Evolutionary conservation across 2,797 vertebrate genomes (phyloP).

Genomic region (Tokudaia muenninki): DNA sequence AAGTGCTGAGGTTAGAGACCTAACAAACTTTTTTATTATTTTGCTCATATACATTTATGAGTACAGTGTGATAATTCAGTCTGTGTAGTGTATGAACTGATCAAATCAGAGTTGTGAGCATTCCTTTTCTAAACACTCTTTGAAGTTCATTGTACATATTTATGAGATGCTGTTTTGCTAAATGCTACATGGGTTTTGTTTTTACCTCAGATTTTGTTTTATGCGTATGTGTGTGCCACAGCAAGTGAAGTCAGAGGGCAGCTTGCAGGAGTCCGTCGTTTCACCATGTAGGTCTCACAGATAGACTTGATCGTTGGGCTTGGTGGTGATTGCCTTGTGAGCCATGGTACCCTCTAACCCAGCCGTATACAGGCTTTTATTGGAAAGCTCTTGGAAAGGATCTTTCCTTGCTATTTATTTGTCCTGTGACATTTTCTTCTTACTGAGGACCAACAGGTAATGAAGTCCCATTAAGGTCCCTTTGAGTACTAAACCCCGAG

Average conservation of each 20-base stretch:
- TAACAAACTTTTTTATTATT: neutral
- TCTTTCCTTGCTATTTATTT: conserved; percentile 39
- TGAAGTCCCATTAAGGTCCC: conserved; percentile 11
- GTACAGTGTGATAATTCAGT: neutral
- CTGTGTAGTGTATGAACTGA: neutral
- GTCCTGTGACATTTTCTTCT: conserved; percentile 24
- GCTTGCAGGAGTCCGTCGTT: neutral
- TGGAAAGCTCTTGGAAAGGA: neutral
- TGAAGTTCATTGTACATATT: neutral
- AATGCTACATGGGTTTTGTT: conserved; percentile 20
- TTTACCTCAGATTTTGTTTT: neutral
- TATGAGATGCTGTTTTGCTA: neutral
- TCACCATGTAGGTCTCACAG: neutral
- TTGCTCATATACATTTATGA: neutral
- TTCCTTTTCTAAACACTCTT: neutral
- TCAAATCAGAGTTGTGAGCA: neutral
- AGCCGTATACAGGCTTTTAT: neutral
- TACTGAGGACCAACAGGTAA: neutral
- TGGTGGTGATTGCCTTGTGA: neutral
- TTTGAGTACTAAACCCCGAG: neutral
- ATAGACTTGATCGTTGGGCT: neutral
- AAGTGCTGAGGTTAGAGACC: neutral
- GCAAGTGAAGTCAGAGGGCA: neutral
- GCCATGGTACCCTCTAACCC: neutral
- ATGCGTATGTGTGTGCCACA: neutral